Percentiles rank a stretch among this genome's conserved stretches.
These are phyloP conservation scores for Lepus timidus DNA, from an alignment of 2,113 vertebrate genomes.

Conservation along the genomic window DNA sequence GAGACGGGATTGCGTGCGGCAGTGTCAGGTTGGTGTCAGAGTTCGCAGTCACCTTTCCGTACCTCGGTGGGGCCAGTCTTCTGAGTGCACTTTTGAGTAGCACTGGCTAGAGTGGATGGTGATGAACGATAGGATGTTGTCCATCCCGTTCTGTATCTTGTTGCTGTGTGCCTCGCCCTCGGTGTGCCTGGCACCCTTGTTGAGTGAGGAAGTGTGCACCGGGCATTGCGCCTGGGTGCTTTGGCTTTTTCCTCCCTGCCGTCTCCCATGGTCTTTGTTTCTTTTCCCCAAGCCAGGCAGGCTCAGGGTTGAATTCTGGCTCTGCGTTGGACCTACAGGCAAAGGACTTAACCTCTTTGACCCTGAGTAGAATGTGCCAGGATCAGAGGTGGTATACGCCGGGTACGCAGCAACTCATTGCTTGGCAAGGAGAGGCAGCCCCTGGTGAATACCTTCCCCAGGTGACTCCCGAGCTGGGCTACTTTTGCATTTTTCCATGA, in stretches of 20 bases:
- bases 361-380: neutral
- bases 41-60: accelerated
- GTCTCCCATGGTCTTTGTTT: no score
- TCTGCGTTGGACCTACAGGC: neutral
- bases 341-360: neutral
- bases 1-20: neutral
- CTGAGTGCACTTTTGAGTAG: neutral
- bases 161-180: neutral
- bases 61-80: neutral
- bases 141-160: neutral
- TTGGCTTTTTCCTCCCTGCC: neutral
- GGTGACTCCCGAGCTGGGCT: neutral
- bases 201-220: neutral
- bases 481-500: neutral
- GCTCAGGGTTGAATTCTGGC: neutral
- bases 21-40: accelerated
- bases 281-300: neutral
- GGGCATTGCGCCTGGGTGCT: accelerated
- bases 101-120: neutral
- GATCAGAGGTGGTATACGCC: neutral
- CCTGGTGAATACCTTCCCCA: neutral
- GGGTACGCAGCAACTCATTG: no score
- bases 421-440: neutral
- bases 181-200: accelerated
- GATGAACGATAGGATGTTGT: neutral